Conservation (phyloP, 2,888 invertebrate genomes). For the Dryobota labecula region DNA sequence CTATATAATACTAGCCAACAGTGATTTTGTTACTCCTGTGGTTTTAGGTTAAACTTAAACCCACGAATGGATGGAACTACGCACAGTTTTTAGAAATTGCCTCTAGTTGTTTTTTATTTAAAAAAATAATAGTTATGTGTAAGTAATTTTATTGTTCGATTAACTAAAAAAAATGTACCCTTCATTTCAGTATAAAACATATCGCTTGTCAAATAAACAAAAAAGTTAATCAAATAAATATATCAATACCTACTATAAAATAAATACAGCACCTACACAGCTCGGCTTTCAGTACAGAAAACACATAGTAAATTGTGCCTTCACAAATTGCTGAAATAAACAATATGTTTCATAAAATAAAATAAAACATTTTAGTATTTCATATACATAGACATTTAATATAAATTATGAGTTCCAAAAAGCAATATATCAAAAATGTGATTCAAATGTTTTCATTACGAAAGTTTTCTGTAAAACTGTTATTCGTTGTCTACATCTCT, state of each 20-base stretch:
- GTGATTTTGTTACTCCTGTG: too few species aligned
- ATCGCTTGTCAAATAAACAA: neutral
- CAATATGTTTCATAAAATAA: neutral
- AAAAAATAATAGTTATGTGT: too few species aligned
- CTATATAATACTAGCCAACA: too few species aligned
- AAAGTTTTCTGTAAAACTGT: neutral
- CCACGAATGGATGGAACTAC: too few species aligned
- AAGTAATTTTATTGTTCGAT: too few species aligned
- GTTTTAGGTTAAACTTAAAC: too few species aligned
- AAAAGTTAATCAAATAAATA: neutral
- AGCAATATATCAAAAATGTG: neutral
- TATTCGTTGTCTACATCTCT: too few species aligned
- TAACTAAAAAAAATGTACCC: too few species aligned
- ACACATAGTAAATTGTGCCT: neutral
- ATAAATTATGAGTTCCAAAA: neutral
- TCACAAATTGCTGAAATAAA: neutral
- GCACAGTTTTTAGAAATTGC: too few species aligned
- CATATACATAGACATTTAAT: neutral
- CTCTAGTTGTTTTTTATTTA: too few species aligned
- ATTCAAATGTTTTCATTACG: neutral
- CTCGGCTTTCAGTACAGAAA: neutral
- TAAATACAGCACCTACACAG: neutral
- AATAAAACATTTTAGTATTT: neutral
- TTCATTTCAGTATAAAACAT: too few species aligned
- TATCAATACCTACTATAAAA: neutral